Percentiles rank a stretch among this genome's conserved stretches.
Evolutionary conservation across 2,888 invertebrate genomes (phyloP).

Genomic region (Hypomecis punctinalis): DNA sequence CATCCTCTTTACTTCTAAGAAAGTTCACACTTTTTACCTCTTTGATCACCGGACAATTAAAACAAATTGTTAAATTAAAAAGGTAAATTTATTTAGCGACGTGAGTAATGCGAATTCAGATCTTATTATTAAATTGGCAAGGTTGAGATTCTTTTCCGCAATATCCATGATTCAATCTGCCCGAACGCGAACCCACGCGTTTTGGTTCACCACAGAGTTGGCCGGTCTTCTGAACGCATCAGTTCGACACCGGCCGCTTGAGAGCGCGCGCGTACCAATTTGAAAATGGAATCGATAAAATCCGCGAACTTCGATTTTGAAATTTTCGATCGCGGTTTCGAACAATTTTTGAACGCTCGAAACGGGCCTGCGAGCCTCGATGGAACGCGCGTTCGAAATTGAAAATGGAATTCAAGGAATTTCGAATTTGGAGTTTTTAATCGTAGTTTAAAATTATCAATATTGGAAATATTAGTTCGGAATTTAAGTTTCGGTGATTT

Average conservation of each 20-base stretch:
- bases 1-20: slow-evolving; percentile 37
- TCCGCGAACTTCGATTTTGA: slow-evolving; percentile 39
- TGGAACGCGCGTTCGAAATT: slow-evolving; percentile 68
- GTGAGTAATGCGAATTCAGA: slow-evolving; percentile 36
- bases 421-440: slow-evolving; percentile 27
- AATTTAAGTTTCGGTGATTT: slow-evolving; percentile 33
- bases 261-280: slow-evolving; percentile 68
- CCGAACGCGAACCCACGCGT: slow-evolving; percentile 65
- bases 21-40: slow-evolving; percentile 49
- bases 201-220: slow-evolving; percentile 66
- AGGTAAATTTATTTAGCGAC: slow-evolving; percentile 56
- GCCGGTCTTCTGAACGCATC: slow-evolving; percentile 65
- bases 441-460: slow-evolving; percentile 21
- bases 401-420: slow-evolving; percentile 41
- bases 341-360: no score
- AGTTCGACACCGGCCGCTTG: slow-evolving; percentile 62
- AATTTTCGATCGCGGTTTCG: slow-evolving; percentile 11
- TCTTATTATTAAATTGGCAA: slow-evolving; percentile 49
- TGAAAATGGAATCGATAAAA: slow-evolving; percentile 39
- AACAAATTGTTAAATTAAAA: slow-evolving; percentile 65
- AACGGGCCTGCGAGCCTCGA: slow-evolving; percentile 27
- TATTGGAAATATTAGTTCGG: slow-evolving; percentile 16
- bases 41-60: slow-evolving; percentile 52
- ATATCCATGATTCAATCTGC: slow-evolving; percentile 61
- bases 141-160: slow-evolving; percentile 54